Conservation (phyloP, 2,797 vertebrate species). For the Poecilia velifera region DNA sequence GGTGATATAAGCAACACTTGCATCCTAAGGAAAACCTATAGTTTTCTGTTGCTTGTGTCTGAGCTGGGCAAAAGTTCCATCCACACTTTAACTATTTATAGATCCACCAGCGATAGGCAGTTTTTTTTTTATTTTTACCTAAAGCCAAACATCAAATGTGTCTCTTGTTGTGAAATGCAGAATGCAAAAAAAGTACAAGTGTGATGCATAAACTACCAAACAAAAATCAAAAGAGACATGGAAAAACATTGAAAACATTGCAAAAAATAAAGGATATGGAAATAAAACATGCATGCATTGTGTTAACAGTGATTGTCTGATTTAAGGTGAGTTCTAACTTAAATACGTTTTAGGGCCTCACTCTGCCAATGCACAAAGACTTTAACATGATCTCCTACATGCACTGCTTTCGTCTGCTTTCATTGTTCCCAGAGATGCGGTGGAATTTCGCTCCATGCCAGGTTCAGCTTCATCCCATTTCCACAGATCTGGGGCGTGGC, state of each 20-base stretch:
- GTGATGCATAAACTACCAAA: neutral
- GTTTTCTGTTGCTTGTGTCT: neutral
- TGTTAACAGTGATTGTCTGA: neutral
- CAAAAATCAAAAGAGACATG: neutral
- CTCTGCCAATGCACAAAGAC: neutral
- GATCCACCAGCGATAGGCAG: neutral
- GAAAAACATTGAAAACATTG: neutral
- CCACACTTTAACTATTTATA: neutral
- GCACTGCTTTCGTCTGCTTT: slow-evolving; percentile 10
- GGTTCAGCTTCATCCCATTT: slow-evolving; percentile 79
- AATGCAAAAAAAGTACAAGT: neutral
- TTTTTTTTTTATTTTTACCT: neutral
- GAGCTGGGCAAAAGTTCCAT: neutral
- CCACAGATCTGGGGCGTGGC: slow-evolving; percentile 81
- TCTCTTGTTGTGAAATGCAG: neutral
- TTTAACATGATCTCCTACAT: neutral
- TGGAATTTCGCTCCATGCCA: slow-evolving; percentile 88
- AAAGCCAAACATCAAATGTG: neutral
- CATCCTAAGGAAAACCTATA: neutral
- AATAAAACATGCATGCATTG: neutral
- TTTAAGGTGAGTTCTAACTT: neutral
- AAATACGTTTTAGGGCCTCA: neutral
- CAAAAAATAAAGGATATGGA: neutral
- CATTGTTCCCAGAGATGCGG: slow-evolving; percentile 88
- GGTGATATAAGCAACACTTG: slow-evolving; percentile 21